phyloP scores from a whole-genome alignment of 2,888 invertebrate species.

The Panopea generosa region DNA sequence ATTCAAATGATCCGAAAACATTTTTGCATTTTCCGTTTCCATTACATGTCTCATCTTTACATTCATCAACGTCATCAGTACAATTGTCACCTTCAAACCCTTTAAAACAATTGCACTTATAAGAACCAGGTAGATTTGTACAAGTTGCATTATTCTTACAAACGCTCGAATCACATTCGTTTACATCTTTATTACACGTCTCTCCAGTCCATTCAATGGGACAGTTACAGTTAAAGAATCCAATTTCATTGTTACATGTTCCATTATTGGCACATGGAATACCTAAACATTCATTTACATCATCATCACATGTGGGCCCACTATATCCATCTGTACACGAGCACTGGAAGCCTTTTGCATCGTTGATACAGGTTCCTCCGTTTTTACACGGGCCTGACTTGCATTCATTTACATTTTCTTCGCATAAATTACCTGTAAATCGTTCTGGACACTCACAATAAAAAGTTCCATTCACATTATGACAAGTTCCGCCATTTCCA shows the following conservation, averaged over 20 bases:
- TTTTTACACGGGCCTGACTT: slow-evolving; percentile 17
- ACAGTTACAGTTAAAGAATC: too few species aligned
- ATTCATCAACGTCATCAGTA: slow-evolving; percentile 29
- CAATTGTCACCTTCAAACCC: too few species aligned
- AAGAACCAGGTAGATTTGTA: slow-evolving; percentile 3
- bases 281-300: slow-evolving; percentile 17
- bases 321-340: slow-evolving; percentile 25
- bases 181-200: slow-evolving; percentile 12
- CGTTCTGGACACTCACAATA: slow-evolving; percentile 9
- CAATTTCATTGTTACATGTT: too few species aligned
- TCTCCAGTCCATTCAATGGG: too few species aligned
- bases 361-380: slow-evolving; percentile 27
- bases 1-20: slow-evolving; percentile 53
- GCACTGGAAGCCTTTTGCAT: slow-evolving; percentile 21
- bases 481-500: slow-evolving; percentile 2
- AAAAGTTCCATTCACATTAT: slow-evolving; percentile 9
- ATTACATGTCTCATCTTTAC: slow-evolving; percentile 11
- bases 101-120: slow-evolving; percentile 5
- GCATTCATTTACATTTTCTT: slow-evolving; percentile 32
- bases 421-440: slow-evolving; percentile 8
- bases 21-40: slow-evolving; percentile 62
- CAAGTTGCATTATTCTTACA: slow-evolving; percentile 3
- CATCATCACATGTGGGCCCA: slow-evolving; percentile 23
- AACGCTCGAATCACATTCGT: slow-evolving; percentile 23
- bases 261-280: too few species aligned